Percentiles rank a stretch among this genome's conserved stretches.
Conservation (phyloP, 2,888 invertebrate genomes). For the Apomyelois bistriatella region DNA sequence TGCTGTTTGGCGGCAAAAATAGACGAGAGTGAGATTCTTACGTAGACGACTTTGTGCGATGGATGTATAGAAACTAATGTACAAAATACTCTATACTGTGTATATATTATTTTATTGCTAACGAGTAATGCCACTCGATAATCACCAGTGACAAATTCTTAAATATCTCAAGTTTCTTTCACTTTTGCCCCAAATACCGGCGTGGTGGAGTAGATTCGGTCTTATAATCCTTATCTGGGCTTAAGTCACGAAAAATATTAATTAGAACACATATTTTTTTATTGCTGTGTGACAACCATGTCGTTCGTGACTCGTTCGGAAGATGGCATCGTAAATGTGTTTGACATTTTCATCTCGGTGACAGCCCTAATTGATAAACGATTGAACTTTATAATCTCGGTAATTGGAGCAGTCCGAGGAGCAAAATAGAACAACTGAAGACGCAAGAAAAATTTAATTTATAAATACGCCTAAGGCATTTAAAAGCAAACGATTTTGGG, state of each 20-base stretch:
- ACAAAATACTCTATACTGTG: too few species aligned
- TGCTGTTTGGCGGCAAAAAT: too few species aligned
- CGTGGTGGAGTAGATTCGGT: not conserved
- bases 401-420: not conserved
- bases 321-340: slow-evolving; percentile 49
- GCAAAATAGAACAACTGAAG: not conserved
- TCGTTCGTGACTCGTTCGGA: slow-evolving; percentile 41
- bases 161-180: not conserved
- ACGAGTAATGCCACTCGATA: too few species aligned
- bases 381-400: slow-evolving; percentile 1
- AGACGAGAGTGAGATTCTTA: too few species aligned
- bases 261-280: slow-evolving; percentile 30
- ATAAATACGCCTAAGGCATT: too few species aligned
- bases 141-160: too few species aligned
- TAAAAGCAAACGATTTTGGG: too few species aligned
- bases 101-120: too few species aligned
- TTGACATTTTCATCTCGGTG: slow-evolving; percentile 46
- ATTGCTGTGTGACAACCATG: slow-evolving; percentile 28
- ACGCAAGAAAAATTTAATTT: too few species aligned
- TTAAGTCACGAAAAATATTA: slow-evolving; percentile 29
- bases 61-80: too few species aligned
- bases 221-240: slow-evolving; percentile 20
- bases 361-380: slow-evolving; percentile 9
- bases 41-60: too few species aligned
- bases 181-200: slow-evolving; percentile 8